phyloP scores from a whole-genome alignment of 2,888 invertebrate species.

The Panorpa germanica region DNA sequence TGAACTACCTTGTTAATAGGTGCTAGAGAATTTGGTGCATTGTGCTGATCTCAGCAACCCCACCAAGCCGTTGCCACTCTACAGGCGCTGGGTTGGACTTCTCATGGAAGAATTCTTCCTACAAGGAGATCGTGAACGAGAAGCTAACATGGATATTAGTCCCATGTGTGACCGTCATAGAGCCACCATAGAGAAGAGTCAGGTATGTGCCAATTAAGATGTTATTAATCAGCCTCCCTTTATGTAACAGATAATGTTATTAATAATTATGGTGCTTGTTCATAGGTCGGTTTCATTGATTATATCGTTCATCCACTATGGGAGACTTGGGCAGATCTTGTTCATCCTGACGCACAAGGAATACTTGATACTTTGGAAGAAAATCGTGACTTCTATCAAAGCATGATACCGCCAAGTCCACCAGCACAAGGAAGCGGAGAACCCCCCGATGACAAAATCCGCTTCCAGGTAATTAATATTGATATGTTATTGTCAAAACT shows the following conservation, averaged over 20 bases:
- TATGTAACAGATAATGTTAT: not conserved
- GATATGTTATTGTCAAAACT: constrained; percentile 1
- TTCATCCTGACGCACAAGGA: constrained; percentile 96
- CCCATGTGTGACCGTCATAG: constrained; percentile 98
- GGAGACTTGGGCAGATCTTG: constrained; percentile 99
- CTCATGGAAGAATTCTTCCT: constrained; percentile 99
- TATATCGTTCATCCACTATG: constrained; percentile 98
- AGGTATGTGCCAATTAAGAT: constrained; percentile 28
- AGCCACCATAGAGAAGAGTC: constrained; percentile 94
- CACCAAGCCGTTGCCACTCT: constrained; percentile 87
- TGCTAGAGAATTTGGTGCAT: constrained; percentile 97
- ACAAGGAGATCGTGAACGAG: constrained; percentile 92
- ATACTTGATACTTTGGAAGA: constrained; percentile 96
- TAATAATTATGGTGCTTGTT: constrained; percentile 4
- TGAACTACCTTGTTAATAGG: constrained; percentile 33
- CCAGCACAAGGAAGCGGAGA: constrained; percentile 33
- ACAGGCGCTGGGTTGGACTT: constrained; percentile 83
- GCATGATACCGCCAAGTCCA: constrained; percentile 88
- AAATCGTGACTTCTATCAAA: constrained; percentile 93
- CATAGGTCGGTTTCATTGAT: constrained; percentile 91
- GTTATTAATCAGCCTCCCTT: constrained; percentile 2
- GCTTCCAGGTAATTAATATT: constrained; percentile 39
- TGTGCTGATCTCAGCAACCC: constrained; percentile 97
- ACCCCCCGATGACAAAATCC: constrained; percentile 50
- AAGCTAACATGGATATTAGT: constrained; percentile 90